Evolutionary conservation across 2,888 invertebrate genomes (phyloP).

Genomic region (Ellobium chinense): DNA sequence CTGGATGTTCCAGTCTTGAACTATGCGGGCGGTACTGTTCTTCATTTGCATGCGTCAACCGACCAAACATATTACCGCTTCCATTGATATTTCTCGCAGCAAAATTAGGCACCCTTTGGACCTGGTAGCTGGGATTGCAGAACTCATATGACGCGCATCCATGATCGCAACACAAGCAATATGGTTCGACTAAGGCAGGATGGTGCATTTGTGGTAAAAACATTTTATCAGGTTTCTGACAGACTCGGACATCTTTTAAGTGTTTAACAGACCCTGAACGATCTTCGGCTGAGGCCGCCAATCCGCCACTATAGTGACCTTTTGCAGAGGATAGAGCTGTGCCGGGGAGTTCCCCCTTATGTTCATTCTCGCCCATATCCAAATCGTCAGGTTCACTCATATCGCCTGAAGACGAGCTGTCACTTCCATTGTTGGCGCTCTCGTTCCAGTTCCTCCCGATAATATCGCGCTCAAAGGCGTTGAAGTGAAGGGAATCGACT

Average conservation of each 20-base stretch:
- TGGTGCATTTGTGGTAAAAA: not conserved
- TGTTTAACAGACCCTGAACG: not conserved
- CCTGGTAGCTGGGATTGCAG: not conserved
- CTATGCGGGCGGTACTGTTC: not conserved
- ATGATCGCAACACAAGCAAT: not conserved
- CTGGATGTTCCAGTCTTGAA: not conserved
- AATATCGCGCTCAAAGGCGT: not conserved
- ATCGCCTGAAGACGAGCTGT: conserved; percentile 20
- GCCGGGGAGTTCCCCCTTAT: not conserved
- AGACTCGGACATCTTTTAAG: not conserved
- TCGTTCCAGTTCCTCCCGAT: conserved; percentile 30
- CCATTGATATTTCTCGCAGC: conserved; percentile 38
- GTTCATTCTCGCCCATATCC: not conserved
- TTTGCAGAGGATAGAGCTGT: not conserved
- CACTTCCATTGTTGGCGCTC: conserved; percentile 33
- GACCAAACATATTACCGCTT: conserved; percentile 37
- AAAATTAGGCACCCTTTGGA: not conserved
- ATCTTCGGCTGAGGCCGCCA: not conserved
- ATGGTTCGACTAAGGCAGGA: not conserved
- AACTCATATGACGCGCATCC: conserved; percentile 6
- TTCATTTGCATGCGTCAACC: not conserved
- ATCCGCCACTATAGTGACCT: not conserved
- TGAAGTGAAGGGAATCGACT: not conserved
- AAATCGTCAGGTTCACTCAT: not conserved
- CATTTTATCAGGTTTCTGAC: not conserved